Conservation (phyloP, 2,797 vertebrate genomes). For the Sebastes iracundus region DNA sequence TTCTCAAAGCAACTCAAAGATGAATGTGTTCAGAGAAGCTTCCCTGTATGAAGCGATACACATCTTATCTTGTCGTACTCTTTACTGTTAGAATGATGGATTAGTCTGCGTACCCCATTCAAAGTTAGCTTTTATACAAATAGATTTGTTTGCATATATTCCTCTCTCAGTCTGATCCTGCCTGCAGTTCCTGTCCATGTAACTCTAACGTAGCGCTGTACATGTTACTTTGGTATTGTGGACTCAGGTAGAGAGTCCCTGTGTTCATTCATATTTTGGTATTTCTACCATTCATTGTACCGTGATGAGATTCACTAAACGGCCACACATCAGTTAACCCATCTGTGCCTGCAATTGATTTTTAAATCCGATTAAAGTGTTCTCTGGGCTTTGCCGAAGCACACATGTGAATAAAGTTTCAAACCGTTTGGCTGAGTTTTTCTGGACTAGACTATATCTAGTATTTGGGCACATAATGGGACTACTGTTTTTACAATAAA, state of each 20-base stretch:
- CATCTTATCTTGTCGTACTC: neutral
- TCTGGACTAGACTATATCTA: too few species aligned
- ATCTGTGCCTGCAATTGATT: too few species aligned
- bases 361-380: too few species aligned
- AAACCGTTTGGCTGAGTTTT: too few species aligned
- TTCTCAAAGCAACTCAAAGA: neutral
- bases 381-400: too few species aligned
- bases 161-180: neutral
- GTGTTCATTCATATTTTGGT: neutral
- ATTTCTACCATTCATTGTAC: neutral
- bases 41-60: neutral
- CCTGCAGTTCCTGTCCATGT: neutral
- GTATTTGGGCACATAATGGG: too few species aligned
- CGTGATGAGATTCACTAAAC: neutral
- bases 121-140: constrained; percentile 3
- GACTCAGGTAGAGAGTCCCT: neutral
- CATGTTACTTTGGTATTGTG: neutral
- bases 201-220: neutral
- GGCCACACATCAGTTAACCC: too few species aligned
- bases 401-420: too few species aligned
- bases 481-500: too few species aligned
- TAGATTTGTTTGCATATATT: neutral
- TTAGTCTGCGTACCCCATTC: neutral
- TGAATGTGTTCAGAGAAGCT: constrained; percentile 24
- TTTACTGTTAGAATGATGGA: constrained; percentile 21